phyloP scores from a whole-genome alignment of 2,113 vertebrate genomes.

The Coptodon bakossiorum region DNA sequence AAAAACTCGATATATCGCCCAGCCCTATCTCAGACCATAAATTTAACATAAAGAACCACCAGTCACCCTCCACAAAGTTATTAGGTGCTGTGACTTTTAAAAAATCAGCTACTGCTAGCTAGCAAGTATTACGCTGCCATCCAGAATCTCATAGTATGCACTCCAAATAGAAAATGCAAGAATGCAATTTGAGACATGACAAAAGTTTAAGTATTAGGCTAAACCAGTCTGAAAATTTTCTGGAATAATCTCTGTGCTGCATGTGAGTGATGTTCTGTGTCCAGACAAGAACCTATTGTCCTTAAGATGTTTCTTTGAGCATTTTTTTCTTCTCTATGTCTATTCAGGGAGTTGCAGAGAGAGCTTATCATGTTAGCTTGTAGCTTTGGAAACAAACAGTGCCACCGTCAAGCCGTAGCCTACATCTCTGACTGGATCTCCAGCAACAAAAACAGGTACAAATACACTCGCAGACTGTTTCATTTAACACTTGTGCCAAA shows the following conservation, averaged over 20 bases:
- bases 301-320: background rate
- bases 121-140: background rate
- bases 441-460: constrained; percentile 93
- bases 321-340: background rate
- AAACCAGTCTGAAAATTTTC: background rate
- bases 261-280: background rate
- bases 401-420: constrained; percentile 88
- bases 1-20: too few species aligned
- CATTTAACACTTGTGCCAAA: background rate
- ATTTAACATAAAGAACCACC: background rate
- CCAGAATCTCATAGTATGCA: background rate
- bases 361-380: constrained; percentile 96
- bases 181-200: background rate
- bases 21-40: background rate
- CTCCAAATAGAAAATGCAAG: background rate
- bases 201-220: background rate
- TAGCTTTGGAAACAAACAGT: constrained; percentile 96
- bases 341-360: constrained; percentile 83
- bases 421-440: constrained; percentile 98
- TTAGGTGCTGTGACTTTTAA: background rate
- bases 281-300: background rate
- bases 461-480: background rate
- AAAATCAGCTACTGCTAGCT: background rate
- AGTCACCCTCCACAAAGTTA: background rate
- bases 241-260: background rate